A percentile compares a stretch with the other conserved stretches of the same genome.
phyloP scores from a whole-genome alignment of 2,797 vertebrate genomes.

The Propithecus deckenii region DNA sequence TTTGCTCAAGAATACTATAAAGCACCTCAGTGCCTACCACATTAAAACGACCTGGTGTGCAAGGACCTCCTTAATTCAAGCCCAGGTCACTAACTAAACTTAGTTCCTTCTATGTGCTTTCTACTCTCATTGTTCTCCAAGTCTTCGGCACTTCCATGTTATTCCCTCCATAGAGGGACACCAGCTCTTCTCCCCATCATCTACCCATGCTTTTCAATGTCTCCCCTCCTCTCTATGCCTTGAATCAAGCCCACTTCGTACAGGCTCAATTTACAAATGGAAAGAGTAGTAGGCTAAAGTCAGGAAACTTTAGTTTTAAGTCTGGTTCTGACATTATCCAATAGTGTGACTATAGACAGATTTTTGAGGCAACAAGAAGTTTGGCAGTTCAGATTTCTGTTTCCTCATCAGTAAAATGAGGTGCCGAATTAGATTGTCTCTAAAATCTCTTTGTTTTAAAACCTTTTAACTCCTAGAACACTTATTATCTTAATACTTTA shows the following conservation, averaged over 20 bases:
- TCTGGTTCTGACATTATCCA: neutral
- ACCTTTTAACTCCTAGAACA: neutral
- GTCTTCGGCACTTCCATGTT: neutral
- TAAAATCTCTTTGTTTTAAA: neutral
- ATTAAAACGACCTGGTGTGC: neutral
- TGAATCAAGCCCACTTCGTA: neutral
- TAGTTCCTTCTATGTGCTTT: neutral
- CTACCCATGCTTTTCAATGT: neutral
- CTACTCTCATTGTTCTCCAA: neutral
- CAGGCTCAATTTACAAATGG: neutral
- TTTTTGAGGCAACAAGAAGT: neutral
- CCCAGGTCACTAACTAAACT: neutral
- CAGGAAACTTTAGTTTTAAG: neutral
- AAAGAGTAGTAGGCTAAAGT: neutral
- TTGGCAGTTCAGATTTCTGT: neutral
- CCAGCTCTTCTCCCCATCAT: neutral
- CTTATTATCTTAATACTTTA: neutral
- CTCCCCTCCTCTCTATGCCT: neutral
- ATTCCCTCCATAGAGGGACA: neutral
- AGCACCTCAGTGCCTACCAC: neutral
- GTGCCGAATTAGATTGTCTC: neutral
- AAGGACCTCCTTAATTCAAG: neutral
- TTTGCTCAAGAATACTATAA: neutral
- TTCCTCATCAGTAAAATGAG: constrained; percentile 18
- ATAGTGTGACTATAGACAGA: neutral